phyloP scores from a whole-genome alignment of 2,113 vertebrate genomes.

The Stegastes partitus region DNA sequence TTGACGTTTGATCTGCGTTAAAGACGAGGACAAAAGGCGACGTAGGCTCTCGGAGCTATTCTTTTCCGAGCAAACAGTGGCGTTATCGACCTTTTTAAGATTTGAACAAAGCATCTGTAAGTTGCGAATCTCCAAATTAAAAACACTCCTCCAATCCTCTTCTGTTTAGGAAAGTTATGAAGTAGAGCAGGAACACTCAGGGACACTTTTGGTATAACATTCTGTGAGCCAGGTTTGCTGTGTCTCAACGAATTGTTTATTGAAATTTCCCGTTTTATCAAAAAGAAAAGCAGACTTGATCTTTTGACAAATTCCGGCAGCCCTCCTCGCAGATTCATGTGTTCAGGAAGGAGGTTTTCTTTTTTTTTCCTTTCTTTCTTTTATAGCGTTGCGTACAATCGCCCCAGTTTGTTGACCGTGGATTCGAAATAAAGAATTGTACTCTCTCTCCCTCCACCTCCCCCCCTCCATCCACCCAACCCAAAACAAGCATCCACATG shows the following conservation, averaged over 20 bases:
- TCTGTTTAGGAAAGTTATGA: not conserved
- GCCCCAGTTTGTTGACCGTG: constrained; percentile 27
- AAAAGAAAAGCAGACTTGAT: not conserved
- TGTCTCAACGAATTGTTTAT: no score
- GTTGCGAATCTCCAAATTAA: not conserved
- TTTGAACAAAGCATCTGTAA: not conserved
- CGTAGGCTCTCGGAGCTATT: no score
- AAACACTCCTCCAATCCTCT: not conserved
- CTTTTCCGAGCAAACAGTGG: no score
- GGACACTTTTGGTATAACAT: not conserved
- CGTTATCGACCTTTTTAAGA: no score
- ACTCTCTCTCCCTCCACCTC: constrained; percentile 42
- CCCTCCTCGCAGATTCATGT: not conserved
- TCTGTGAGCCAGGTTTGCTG: not conserved
- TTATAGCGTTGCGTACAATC: not conserved
- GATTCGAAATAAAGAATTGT: constrained; percentile 47
- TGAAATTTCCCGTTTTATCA: not conserved
- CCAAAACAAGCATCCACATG: constrained; percentile 51
- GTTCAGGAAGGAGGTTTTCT: not conserved
- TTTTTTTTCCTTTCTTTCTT: no score
- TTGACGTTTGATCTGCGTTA: not conserved
- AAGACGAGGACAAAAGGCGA: no score
- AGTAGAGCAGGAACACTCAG: no score
- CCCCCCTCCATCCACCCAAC: no score
- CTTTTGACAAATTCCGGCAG: not conserved